Evolutionary conservation across 2,888 invertebrate species (phyloP), one percentile per base, ranked within the genome.

Genomic region (Cryptus armator): DNA sequence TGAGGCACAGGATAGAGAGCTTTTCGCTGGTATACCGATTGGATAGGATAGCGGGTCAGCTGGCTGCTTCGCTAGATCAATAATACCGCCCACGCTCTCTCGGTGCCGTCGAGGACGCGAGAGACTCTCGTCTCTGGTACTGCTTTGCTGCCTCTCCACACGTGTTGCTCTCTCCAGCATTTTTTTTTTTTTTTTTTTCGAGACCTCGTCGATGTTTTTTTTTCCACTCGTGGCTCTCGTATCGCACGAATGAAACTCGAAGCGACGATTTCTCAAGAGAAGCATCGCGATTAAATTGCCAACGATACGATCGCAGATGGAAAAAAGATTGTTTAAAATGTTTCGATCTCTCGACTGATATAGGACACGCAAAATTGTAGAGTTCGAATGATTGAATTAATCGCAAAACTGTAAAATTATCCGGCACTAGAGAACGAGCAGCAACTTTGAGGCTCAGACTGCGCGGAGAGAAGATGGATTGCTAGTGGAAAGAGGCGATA

Each of bases 71-170:
- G 48, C 59, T 75, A 83, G 87, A 87, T 84, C 89, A 92, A 91
- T 91, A 90, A 91, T 90, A 89, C 88, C 84, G 80, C 86, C 71
- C 83, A 84, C 82, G 76, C 78, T 87, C 85, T 89, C 89, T 89
- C 86, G 16, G 77, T 78, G 66, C 80, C 56, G 67, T 48, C 44
- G 64, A 64, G 64, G 62, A 10, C 44, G 74, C 37, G 66, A 78
- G 81, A 56, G 67, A 53, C 78, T 66, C 79, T 53, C 67, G 67
- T 67, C 82, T 70, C 46, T 70, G 16, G 32, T 29, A 56, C 62
- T 48, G 43, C 32, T 67, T 71, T 37, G n/a, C 37, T 64, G 51
- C 37, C 64, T 48, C 37, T 64, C 62, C 24, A 64, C 75, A 64
- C 75, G 75, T 75, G 75, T 56, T 78, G 68, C 72, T 59, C 44